phyloP scores from a whole-genome alignment of 2,888 invertebrate genomes.

The Leptinotarsa rubiginosa region DNA sequence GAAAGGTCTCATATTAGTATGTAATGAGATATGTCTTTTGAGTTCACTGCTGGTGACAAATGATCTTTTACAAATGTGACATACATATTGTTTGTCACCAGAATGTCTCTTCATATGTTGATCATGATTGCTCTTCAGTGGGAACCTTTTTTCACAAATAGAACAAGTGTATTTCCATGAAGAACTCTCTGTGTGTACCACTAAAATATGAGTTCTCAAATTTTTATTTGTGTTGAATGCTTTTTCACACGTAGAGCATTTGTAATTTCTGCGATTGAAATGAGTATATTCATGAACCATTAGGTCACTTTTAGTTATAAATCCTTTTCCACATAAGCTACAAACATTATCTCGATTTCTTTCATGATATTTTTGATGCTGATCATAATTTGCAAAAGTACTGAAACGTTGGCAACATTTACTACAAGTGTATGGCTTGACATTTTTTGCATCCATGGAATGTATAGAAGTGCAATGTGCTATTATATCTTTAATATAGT shows the following conservation, averaged over 20 bases:
- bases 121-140: conserved; percentile 55
- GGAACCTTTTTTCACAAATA: conserved; percentile 54
- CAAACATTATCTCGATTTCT: conserved; percentile 55
- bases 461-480: conserved; percentile 54
- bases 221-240: conserved; percentile 58
- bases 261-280: conserved; percentile 55
- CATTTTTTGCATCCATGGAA: conserved; percentile 48
- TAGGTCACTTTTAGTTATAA: conserved; percentile 57
- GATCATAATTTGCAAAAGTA: conserved; percentile 53
- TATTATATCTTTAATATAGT: conserved; percentile 52
- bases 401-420: conserved; percentile 54
- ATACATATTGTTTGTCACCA: conserved; percentile 54
- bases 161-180: conserved; percentile 56
- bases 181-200: conserved; percentile 57
- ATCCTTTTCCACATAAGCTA: conserved; percentile 63
- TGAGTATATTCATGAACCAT: conserved; percentile 57
- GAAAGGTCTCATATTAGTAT: conserved; percentile 53
- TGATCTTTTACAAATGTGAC: conserved; percentile 55
- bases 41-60: conserved; percentile 54
- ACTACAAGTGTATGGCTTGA: conserved; percentile 57
- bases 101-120: conserved; percentile 55
- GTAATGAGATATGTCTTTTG: conserved; percentile 52
- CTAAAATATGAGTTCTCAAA: conserved; percentile 54
- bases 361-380: conserved; percentile 57
- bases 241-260: conserved; percentile 56